A percentile compares a stretch with the other conserved stretches of the same genome.
Evolutionary conservation across 2,888 invertebrate species (phyloP).

Genomic region (Agonopterix heracliana): DNA sequence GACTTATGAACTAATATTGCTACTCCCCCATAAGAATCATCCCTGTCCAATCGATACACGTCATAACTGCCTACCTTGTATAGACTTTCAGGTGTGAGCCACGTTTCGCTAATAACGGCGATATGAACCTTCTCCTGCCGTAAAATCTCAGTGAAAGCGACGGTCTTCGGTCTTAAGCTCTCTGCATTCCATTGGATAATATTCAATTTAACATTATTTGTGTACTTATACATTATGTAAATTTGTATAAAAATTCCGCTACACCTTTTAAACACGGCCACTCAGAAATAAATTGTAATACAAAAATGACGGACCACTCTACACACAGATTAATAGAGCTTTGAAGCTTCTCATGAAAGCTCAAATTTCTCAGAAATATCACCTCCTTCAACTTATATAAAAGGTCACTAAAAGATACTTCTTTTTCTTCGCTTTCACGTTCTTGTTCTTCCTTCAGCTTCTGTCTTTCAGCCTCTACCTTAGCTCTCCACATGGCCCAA

Average conservation of each 20-base stretch:
- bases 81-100: conserved; percentile 2
- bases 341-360: not conserved
- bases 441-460: not conserved
- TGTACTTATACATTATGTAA: not conserved
- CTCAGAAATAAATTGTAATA: not conserved
- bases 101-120: conserved; percentile 1
- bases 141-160: not conserved
- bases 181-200: conserved; percentile 8
- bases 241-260: not conserved
- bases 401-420: not conserved
- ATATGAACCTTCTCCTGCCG: conserved; percentile 7
- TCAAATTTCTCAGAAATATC: not conserved
- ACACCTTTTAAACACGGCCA: conserved; percentile 1
- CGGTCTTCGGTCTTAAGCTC: conserved; percentile 5
- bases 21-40: conserved; percentile 8
- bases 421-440: not conserved
- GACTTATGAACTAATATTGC: conserved; percentile 9
- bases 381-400: not conserved
- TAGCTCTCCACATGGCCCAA: too few species aligned
- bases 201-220: conserved; percentile 2
- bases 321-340: not conserved
- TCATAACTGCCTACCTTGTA: conserved; percentile 6
- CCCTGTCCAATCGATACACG: conserved; percentile 6
- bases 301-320: conserved; percentile 1
- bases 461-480: not conserved